Percentiles rank a stretch among this genome's conserved stretches.
Conservation (phyloP, 2,113 vertebrate species). For the Sinosuthora webbiana region DNA sequence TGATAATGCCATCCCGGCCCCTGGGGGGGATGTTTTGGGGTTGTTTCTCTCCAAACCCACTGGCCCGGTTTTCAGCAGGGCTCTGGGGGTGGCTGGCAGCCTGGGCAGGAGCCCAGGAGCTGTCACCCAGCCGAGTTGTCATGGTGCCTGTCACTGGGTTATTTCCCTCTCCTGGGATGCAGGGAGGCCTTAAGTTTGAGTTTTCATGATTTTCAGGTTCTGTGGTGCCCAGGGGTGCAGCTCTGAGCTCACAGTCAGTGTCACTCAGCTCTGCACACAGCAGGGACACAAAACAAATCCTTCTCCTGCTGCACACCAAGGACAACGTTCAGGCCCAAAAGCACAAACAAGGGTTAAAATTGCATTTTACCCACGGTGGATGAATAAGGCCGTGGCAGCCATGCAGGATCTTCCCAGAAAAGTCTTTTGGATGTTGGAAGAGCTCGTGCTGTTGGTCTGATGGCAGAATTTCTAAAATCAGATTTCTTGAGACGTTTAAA, state of each 20-base stretch:
- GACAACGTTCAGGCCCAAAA: not conserved
- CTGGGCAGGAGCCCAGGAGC: not conserved
- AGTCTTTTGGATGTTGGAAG: not conserved
- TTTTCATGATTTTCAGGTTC: not conserved
- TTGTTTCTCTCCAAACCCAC: not conserved
- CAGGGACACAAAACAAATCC: not conserved
- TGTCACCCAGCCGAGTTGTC: not conserved
- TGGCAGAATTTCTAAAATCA: not conserved
- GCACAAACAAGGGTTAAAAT: not conserved
- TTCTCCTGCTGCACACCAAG: not conserved
- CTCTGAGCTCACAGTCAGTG: not conserved
- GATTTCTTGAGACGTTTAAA: not conserved
- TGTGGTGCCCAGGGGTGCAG: not conserved
- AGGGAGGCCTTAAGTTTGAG: not conserved
- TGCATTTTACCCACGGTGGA: accelerated
- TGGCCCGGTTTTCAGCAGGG: not conserved
- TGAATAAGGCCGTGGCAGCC: not conserved
- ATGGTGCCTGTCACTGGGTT: accelerated
- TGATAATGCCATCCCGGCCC: not conserved
- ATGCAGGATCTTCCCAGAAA: not conserved
- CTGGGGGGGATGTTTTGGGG: not conserved
- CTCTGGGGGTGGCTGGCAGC: not conserved
- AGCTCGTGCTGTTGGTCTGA: not conserved
- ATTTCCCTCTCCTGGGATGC: not conserved
- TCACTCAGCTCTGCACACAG: not conserved